Conservation (phyloP, 2,113 vertebrate species). For the Panurus biarmicus region DNA sequence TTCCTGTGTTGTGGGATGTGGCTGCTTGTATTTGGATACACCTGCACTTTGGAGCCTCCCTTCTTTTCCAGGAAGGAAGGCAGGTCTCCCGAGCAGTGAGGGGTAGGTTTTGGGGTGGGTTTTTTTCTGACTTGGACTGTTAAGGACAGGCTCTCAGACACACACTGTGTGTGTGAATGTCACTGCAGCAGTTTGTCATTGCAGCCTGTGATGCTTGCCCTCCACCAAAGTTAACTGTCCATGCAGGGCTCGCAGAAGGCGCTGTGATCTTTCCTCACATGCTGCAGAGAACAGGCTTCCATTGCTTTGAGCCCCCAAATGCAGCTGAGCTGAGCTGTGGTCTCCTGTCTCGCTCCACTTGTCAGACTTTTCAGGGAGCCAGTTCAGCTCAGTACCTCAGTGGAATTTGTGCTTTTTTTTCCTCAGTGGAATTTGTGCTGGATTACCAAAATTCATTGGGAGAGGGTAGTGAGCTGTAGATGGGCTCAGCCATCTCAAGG, state of each 20-base stretch:
- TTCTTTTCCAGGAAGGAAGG: neutral
- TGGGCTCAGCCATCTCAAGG: neutral
- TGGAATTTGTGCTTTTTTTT: neutral
- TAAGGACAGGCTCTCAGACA: neutral
- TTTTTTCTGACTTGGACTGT: neutral
- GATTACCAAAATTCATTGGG: neutral
- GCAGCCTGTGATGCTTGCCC: neutral
- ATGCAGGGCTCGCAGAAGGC: neutral
- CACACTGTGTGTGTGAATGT: neutral
- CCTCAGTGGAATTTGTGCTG: neutral
- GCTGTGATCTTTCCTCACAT: fast-evolving
- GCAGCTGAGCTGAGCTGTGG: neutral
- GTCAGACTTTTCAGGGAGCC: neutral
- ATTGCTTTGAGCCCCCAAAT: neutral
- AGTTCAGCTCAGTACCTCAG: neutral
- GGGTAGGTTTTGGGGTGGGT: neutral
- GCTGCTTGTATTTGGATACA: neutral
- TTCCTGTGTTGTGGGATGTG: neutral
- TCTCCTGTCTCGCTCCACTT: neutral
- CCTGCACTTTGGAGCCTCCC: fast-evolving
- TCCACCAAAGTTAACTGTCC: conserved; percentile 2
- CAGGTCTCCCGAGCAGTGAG: neutral
- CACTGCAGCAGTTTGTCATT: conserved; percentile 29
- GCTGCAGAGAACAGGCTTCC: neutral
- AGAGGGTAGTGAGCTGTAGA: neutral